Evolutionary conservation across 2,888 invertebrate genomes (phyloP).

Genomic region (Patella caerulea): DNA sequence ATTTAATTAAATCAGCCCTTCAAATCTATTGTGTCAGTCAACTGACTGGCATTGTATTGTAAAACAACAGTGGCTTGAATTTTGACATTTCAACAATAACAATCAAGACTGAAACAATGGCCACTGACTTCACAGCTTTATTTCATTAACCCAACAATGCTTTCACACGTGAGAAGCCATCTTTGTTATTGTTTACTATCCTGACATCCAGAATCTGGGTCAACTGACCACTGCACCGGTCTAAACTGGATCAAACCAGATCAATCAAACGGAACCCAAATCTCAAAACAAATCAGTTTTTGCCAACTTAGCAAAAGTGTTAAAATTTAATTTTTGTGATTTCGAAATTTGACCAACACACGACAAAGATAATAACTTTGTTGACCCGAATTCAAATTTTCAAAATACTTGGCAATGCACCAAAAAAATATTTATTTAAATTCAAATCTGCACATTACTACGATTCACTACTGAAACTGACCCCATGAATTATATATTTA

Average conservation of each 20-base stretch:
- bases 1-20: no score
- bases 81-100: neutral
- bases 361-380: no score
- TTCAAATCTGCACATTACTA: no score
- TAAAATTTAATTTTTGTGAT: neutral
- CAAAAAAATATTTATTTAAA: no score
- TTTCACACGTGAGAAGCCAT: neutral
- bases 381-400: no score
- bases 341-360: no score
- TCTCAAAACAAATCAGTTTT: no score
- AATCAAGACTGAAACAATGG: neutral
- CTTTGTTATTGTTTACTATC: neutral
- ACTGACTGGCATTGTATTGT: neutral
- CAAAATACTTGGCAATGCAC: no score
- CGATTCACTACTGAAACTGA: no score
- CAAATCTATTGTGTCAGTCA: no score
- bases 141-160: slow-evolving; percentile 4
- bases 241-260: neutral
- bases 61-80: neutral
- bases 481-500: no score
- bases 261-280: neutral
- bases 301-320: neutral
- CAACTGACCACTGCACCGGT: slow-evolving; percentile 3
- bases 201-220: neutral
- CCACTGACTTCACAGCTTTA: neutral